Conservation (phyloP, 1,140 invertebrate species). For the Ceratitis capitata region DNA sequence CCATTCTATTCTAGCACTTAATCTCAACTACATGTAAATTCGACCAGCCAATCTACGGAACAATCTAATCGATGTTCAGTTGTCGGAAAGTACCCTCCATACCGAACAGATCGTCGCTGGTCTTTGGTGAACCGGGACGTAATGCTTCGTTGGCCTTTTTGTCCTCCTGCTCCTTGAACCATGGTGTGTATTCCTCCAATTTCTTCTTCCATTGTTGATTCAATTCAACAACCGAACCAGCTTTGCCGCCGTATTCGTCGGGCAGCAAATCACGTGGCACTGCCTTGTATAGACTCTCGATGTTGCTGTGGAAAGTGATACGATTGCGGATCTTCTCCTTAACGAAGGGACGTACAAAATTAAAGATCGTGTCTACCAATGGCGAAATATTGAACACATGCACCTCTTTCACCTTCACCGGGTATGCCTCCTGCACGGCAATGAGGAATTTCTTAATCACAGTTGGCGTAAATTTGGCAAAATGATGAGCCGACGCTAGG, state of each 20-base stretch:
- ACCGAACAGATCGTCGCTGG: slow-evolving; percentile 82
- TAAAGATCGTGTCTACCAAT: slow-evolving; percentile 82
- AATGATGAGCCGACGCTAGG: slow-evolving; percentile 77
- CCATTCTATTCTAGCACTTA: neutral
- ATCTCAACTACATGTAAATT: neutral
- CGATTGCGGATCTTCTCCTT: slow-evolving; percentile 87
- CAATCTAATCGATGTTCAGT: slow-evolving; percentile 76
- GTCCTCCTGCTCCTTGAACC: slow-evolving; percentile 79
- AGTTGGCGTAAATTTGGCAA: slow-evolving; percentile 79
- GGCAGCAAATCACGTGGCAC: slow-evolving; percentile 82
- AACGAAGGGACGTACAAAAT: slow-evolving; percentile 84
- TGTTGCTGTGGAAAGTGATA: slow-evolving; percentile 78
- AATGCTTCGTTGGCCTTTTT: slow-evolving; percentile 79
- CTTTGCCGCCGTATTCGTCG: slow-evolving; percentile 80
- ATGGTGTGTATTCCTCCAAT: slow-evolving; percentile 76
- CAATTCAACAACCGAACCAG: slow-evolving; percentile 75
- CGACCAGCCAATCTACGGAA: neutral
- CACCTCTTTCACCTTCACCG: slow-evolving; percentile 84
- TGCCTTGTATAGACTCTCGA: slow-evolving; percentile 79
- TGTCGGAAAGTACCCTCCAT: slow-evolving; percentile 85
- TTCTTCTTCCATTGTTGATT: slow-evolving; percentile 81
- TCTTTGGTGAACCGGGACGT: slow-evolving; percentile 79
- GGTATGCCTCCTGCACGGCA: slow-evolving; percentile 85
- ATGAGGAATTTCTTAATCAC: slow-evolving; percentile 84
- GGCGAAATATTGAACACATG: slow-evolving; percentile 86